Evolutionary conservation across 2,888 invertebrate genomes (phyloP), one percentile per base, ranked within the genome.

Genomic region (Pemphredon lugubris): DNA sequence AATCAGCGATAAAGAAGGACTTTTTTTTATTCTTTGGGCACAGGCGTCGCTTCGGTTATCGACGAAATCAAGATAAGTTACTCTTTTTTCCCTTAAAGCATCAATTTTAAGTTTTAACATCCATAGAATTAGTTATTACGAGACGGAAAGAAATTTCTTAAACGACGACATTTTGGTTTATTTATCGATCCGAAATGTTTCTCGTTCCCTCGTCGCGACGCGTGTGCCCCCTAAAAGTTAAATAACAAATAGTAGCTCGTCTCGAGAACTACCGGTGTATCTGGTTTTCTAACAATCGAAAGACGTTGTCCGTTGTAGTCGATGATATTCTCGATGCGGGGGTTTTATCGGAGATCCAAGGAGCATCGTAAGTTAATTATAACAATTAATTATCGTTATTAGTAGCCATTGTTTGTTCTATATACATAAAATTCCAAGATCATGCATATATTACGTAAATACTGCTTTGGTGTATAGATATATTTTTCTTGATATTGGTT

Each of bases 361-460:
- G 67, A 79, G 77, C 55, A 71, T 74, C 73, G 77, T n/a, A 74
- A 66, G 55, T 64, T 48, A 60, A 72, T 48, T 65, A 59, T 26
- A 30, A 53, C 67, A 64, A 69, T 73, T 63, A 59, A 69, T 77
- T 80, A 78, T 71, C 64, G 55, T 80, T 73, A 76, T 79, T 83
- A 78, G 83, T 80, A 83, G 83, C 83, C 83, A 75, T 81, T 77
- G 68, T 83, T 80, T 51, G 44, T 66, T 60, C 55, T 79, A 79
- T 79, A 26, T 79, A 68, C 64, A 73, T 47, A 64, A 58, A 16
- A 23, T 42, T 63, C 34, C 40, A 42, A 55, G 51, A 69, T 67
- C 21, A 5, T 44, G 51, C 20, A 59, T 37, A 34, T 20, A 37
- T 53, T 59, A 53, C 26, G 18, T 42, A 63, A 64, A 54, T 68